These are phyloP conservation scores for Macroramphosus scolopax DNA, from an alignment of 2,797 vertebrate species.

Conservation along the genomic window DNA sequence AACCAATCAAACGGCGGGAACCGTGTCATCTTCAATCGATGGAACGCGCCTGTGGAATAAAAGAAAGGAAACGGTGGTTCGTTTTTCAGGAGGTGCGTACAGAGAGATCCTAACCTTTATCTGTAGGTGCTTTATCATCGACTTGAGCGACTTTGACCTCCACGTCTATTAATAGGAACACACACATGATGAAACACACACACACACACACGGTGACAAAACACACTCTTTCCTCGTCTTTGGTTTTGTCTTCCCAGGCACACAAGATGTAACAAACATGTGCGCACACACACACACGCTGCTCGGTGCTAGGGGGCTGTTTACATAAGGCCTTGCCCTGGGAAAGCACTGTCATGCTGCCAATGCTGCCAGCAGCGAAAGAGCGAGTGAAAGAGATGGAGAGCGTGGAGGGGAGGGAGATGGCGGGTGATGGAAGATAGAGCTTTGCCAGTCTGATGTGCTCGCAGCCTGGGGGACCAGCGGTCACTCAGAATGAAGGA, in stretches of 20 bases:
- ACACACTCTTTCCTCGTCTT: conserved; percentile 49
- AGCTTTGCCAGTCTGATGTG: conserved; percentile 71
- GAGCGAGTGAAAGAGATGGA: conserved; percentile 62
- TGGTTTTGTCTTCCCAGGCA: conserved; percentile 41
- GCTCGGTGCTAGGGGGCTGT: conserved; percentile 68
- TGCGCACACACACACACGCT: conserved; percentile 36
- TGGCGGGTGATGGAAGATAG: conserved; percentile 67
- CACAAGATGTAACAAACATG: conserved; percentile 42
- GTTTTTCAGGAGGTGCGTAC: conserved; percentile 56
- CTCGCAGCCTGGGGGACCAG: conserved; percentile 64
- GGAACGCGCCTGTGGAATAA: conserved; percentile 48
- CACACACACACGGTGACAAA: too few species aligned
- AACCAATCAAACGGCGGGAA: conserved; percentile 71
- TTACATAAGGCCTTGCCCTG: conserved; percentile 79
- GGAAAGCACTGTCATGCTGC: conserved; percentile 74
- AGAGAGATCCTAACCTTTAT: conserved; percentile 73
- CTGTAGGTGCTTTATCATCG: conserved; percentile 72
- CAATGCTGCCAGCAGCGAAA: conserved; percentile 69
- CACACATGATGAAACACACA: conserved; percentile 31
- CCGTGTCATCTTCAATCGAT: conserved; percentile 73
- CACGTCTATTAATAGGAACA: conserved; percentile 69
- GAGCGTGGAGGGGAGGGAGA: conserved; percentile 31
- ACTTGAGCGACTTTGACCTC: conserved; percentile 80
- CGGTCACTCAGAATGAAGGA: conserved; percentile 77
- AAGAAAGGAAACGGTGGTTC: conserved; percentile 43